Evolutionary conservation across 2,113 vertebrate species (phyloP).

Genomic region (Takifugu flavidus): DNA sequence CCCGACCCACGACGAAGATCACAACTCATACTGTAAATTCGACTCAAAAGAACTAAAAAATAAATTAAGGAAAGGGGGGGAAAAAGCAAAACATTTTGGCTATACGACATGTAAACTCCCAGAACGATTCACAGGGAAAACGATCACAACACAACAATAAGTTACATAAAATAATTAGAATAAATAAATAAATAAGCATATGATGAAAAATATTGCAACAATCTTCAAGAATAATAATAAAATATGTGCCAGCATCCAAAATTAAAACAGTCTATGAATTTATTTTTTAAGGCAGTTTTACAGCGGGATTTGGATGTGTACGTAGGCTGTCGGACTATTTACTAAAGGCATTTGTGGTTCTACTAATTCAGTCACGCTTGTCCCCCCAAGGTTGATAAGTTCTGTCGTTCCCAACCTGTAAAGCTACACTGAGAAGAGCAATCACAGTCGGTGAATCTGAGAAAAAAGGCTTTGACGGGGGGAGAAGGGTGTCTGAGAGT

Average conservation of each 20-base stretch:
- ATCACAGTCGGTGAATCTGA: constrained; percentile 81
- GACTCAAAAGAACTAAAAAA: constrained; percentile 25
- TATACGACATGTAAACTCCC: constrained; percentile 89
- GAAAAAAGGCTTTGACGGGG: constrained; percentile 73
- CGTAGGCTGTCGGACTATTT: constrained; percentile 65
- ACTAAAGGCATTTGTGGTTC: constrained; percentile 98
- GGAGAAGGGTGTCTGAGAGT: constrained; percentile 70
- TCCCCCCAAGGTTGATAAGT: constrained; percentile 74
- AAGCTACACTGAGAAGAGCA: constrained; percentile 83
- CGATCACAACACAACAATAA: constrained; percentile 88
- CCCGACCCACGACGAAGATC: constrained; percentile 74
- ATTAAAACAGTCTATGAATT: constrained; percentile 73
- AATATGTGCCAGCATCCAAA: constrained; percentile 79
- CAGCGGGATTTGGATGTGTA: constrained; percentile 84
- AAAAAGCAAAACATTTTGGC: constrained; percentile 71
- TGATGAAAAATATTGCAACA: constrained; percentile 96
- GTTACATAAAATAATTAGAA: constrained; percentile 86
- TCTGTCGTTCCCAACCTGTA: constrained; percentile 87
- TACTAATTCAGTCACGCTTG: constrained; percentile 83
- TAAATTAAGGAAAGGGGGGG: not conserved
- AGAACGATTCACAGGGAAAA: constrained; percentile 71
- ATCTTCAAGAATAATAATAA: constrained; percentile 74
- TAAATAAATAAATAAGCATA: constrained; percentile 97
- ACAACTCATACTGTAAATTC: constrained; percentile 66
- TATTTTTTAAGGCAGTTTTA: constrained; percentile 91